These are phyloP conservation scores for Ypsolopha sequella DNA, from an alignment of 2,888 invertebrate genomes.

Conservation along the genomic window DNA sequence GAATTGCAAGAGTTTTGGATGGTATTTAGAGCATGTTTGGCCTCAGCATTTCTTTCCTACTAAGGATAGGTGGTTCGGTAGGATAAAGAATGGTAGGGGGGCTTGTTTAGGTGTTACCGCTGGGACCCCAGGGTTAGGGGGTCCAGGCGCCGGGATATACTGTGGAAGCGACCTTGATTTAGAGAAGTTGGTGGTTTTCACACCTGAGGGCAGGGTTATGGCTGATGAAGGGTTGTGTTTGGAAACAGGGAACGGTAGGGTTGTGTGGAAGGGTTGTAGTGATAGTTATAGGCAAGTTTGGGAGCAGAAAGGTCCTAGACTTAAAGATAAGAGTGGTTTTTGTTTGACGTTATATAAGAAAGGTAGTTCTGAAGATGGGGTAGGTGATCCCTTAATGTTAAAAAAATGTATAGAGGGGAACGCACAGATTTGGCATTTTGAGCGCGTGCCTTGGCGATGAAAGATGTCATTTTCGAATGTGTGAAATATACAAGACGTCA, in stretches of 20 bases:
- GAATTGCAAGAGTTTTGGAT: constrained; percentile 88
- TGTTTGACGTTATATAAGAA: constrained; percentile 40
- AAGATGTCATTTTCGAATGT: too few species aligned
- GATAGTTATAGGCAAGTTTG: constrained; percentile 78
- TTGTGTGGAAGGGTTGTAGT: constrained; percentile 79
- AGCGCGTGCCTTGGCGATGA: constrained; percentile 76
- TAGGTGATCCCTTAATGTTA: constrained; percentile 62
- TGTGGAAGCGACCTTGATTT: constrained; percentile 73
- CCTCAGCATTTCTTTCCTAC: constrained; percentile 96
- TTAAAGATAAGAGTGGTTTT: constrained; percentile 35
- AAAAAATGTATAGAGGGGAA: constrained; percentile 67
- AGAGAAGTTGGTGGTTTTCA: constrained; percentile 80
- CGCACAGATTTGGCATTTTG: constrained; percentile 78
- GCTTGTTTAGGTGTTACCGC: constrained; percentile 49
- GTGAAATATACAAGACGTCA: too few species aligned
- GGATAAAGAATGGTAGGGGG: constrained; percentile 72
- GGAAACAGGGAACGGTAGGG: constrained; percentile 75
- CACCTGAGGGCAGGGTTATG: constrained; percentile 80
- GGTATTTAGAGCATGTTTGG: constrained; percentile 97
- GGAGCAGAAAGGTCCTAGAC: constrained; percentile 64
- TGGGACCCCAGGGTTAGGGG: constrained; percentile 76
- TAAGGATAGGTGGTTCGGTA: constrained; percentile 89
- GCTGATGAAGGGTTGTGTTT: constrained; percentile 90
- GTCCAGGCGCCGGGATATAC: constrained; percentile 74
- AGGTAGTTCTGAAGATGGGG: constrained; percentile 27